Base-by-base conservation (phyloP, 2,113 vertebrate species). In the Aegithalos caudatus region DNA sequence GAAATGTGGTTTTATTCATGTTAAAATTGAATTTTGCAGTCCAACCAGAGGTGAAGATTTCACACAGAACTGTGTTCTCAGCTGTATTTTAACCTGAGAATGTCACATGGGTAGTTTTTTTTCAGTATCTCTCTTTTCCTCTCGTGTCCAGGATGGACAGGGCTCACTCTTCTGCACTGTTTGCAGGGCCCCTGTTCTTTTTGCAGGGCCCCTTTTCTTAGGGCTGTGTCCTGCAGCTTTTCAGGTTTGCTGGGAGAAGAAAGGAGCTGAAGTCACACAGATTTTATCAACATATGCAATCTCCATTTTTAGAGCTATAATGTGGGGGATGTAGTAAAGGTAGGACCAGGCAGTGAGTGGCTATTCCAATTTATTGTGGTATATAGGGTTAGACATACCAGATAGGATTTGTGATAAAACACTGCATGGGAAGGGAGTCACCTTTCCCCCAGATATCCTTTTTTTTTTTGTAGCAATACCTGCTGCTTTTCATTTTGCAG, bases 401-500 rank as follows among this genome's bases (percentile, higher is more conserved):
- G 51, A 19, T 4, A 35, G 51, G 51, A 44, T 83, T 88, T 70
- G 24, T 58, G 71, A 62, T 22, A 42, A 88, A 90, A 62, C 18
- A 5, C 50, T 64, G 40, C 7, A 27, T 82, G 62, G 57, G 27
- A 65, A 86, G 5, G 16, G 31, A 53, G 45, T 62, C 23, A 10
- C 54, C 35, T 64, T 88, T 78, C 72, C 47, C 40, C 60, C 56
- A 0, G 4, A 7, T 33, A 60, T 66, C 29, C 54, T 65, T 76
- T 86, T 87, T 62, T 80, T 86, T 57, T 57, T 74, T 86, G 5
- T 45, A 80, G 16, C 44, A 62, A 51, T 88, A 66, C 86, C 92
- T 94, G 86, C 76, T 88, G 95, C 76, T 94, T 94, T 88, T 74
- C 77, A 81, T 93, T 95, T 92, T 81, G 72, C 88, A 83, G 82